phyloP scores from a whole-genome alignment of 2,797 vertebrate species.

The Coregonus sp. region DNA sequence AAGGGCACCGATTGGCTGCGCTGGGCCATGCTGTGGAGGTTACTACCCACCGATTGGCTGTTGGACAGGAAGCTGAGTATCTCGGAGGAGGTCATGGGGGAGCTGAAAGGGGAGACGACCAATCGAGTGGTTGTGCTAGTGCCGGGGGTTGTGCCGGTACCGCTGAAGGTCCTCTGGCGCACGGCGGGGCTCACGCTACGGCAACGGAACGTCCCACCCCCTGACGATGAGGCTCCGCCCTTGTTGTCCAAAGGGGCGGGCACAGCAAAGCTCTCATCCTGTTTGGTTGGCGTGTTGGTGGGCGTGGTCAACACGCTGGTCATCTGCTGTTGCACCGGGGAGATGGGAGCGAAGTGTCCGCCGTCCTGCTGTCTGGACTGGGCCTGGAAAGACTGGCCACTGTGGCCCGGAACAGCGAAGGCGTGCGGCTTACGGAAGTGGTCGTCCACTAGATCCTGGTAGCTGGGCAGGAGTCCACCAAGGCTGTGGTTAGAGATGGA shows the following conservation, averaged over 20 bases:
- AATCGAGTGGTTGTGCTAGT: conserved; percentile 80
- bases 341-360: conserved; percentile 88
- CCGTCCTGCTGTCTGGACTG: conserved; percentile 83
- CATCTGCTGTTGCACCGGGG: conserved; percentile 83
- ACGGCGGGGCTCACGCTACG: conserved; percentile 96
- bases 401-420: conserved; percentile 89
- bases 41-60: conserved; percentile 77
- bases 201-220: conserved; percentile 87
- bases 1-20: conserved; percentile 96
- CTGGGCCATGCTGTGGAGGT: conserved; percentile 90
- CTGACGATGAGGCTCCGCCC: conserved; percentile 77
- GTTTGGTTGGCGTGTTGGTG: conserved; percentile 77
- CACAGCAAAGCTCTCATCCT: conserved; percentile 94
- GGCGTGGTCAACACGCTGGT: conserved; percentile 46
- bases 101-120: conserved; percentile 88
- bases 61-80: conserved; percentile 87
- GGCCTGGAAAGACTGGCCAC: conserved; percentile 86
- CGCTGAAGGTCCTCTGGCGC: conserved; percentile 94
- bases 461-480: conserved; percentile 88
- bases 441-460: conserved; percentile 96
- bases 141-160: conserved; percentile 82
- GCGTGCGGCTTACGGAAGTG: conserved; percentile 97
- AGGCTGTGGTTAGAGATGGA: conserved; percentile 85
- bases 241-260: conserved; percentile 95
- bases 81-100: conserved; percentile 85